phyloP scores from a whole-genome alignment of 2,797 vertebrate species.

The Anguilla megastoma region DNA sequence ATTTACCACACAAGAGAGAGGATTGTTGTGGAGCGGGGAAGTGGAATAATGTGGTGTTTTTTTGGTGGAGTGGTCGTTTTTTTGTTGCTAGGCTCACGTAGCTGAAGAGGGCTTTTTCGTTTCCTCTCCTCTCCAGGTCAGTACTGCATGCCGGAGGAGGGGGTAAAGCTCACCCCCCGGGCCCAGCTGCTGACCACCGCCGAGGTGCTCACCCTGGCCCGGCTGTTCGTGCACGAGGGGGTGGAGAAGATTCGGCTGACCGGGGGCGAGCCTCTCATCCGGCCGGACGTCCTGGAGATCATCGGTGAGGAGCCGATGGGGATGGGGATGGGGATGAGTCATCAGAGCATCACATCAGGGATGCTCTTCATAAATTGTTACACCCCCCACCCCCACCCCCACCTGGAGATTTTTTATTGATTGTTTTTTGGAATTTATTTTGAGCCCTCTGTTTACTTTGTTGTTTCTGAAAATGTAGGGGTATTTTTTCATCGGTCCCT shows the following conservation, averaged over 20 bases:
- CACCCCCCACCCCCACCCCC: background rate
- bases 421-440: background rate
- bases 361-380: background rate
- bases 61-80: background rate
- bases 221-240: constrained; percentile 88
- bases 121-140: constrained; percentile 75
- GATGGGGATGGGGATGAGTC: background rate
- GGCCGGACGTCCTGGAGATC: constrained; percentile 87
- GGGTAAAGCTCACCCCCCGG: constrained; percentile 86
- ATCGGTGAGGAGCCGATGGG: constrained; percentile 72
- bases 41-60: background rate
- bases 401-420: background rate
- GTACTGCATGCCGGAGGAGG: constrained; percentile 98
- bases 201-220: constrained; percentile 85
- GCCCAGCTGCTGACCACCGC: constrained; percentile 81
- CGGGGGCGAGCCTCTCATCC: constrained; percentile 94
- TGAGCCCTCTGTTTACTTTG: background rate
- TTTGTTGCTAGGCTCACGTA: background rate
- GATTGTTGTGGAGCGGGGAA: background rate
- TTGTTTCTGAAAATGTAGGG: background rate
- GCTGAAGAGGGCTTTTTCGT: background rate
- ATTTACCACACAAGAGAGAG: background rate
- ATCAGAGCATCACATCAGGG: background rate
- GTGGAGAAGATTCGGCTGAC: constrained; percentile 95
- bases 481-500: background rate